Conservation (phyloP, 1,140 invertebrate genomes). For the Diuraphis noxia region DNA sequence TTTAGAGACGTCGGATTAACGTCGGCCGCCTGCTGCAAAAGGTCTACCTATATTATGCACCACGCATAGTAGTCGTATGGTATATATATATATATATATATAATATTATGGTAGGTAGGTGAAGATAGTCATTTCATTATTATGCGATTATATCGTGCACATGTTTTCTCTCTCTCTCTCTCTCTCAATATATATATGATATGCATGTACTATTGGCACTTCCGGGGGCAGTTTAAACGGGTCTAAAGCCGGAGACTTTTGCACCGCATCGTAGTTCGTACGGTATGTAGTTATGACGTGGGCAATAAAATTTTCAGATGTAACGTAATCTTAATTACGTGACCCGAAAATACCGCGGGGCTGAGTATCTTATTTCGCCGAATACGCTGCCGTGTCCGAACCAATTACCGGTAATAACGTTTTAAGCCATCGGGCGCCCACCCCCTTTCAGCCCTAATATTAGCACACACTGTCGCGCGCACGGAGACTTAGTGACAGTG, state of each 20-base stretch:
- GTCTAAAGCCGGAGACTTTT: conserved; percentile 16
- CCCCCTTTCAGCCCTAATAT: not conserved
- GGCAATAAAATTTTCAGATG: conserved; percentile 48
- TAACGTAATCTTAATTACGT: conserved; percentile 54
- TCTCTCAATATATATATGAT: not conserved
- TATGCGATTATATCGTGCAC: conserved; percentile 3
- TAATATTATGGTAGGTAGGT: not conserved
- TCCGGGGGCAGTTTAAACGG: conserved; percentile 24
- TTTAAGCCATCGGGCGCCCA: conserved; percentile 37
- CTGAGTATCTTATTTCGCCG: conserved; percentile 47
- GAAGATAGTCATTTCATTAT: conserved; percentile 21
- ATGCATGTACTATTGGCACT: not conserved
- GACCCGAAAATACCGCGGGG: conserved; percentile 47
- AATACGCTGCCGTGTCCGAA: conserved; percentile 13
- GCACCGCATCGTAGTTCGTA: not conserved
- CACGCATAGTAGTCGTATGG: not conserved
- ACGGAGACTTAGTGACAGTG: not conserved
- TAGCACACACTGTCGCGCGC: not conserved
- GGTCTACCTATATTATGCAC: not conserved
- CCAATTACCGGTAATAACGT: conserved; percentile 52
- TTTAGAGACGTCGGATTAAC: conserved; percentile 33
- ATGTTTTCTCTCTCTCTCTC: not conserved
- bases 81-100: not conserved
- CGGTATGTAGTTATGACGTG: conserved; percentile 22
- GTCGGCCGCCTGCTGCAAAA: not conserved